Evolutionary conservation across 2,888 invertebrate genomes (phyloP).

Genomic region (Melanchra persicariae): DNA sequence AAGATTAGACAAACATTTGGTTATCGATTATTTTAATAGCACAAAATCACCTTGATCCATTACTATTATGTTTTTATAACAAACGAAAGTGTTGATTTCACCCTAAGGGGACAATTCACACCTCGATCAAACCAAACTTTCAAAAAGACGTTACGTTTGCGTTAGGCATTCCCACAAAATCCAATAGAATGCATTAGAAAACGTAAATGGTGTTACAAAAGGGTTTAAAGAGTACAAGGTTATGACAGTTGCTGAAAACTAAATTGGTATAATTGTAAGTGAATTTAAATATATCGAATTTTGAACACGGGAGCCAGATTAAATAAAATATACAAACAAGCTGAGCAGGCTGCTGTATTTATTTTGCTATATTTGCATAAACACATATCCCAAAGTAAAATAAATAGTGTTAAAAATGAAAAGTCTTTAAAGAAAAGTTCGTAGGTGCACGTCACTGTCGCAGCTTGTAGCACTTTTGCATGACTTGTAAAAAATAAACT

Average conservation of each 20-base stretch:
- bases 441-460: slow-evolving; percentile 2
- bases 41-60: slow-evolving; percentile 69
- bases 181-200: neutral
- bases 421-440: too few species aligned
- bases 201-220: slow-evolving; percentile 13
- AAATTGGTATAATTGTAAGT: slow-evolving; percentile 34
- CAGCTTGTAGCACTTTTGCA: slow-evolving; percentile 11
- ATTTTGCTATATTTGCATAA: slow-evolving; percentile 30
- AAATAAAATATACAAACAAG: slow-evolving; percentile 27
- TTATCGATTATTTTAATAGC: slow-evolving; percentile 79
- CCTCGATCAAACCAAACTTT: slow-evolving; percentile 58
- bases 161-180: slow-evolving; percentile 12
- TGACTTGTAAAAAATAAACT: too few species aligned
- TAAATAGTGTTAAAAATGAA: neutral
- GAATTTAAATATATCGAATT: slow-evolving; percentile 23
- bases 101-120: slow-evolving; percentile 77
- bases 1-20: slow-evolving; percentile 62
- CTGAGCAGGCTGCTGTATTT: slow-evolving; percentile 18
- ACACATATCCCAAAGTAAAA: neutral
- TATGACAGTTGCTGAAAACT: slow-evolving; percentile 55
- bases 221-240: slow-evolving; percentile 11
- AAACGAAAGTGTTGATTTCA: slow-evolving; percentile 79
- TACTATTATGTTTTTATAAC: slow-evolving; percentile 66
- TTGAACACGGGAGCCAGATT: slow-evolving; percentile 58
- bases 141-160: slow-evolving; percentile 49